Base-by-base conservation (phyloP, 1,140 invertebrate genomes). In the Lamellibrachia luymesi region DNA sequence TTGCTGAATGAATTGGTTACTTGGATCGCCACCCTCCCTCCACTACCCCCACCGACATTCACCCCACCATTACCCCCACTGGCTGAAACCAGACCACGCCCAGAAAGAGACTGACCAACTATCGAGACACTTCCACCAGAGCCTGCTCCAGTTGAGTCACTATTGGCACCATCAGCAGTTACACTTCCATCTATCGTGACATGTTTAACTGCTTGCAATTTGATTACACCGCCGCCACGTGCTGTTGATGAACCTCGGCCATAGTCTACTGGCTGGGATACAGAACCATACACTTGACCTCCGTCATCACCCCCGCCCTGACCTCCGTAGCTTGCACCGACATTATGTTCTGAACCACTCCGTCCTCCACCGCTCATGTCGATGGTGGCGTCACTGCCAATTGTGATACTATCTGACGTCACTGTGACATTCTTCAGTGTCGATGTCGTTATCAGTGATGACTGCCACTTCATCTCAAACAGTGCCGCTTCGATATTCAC, bases 121-220 rank as follows among this genome's bases (percentile, higher is more conserved):
- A 95, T 94, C 25, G 93, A 91, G 17, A 95, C 94, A 52, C 94
- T 94, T 50, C 95, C 95, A 51, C 95, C 95, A 94, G 95, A 95
- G 25, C 94, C 94, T 25, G 93, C 94, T 49, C 94, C 94, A 38
- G 92, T n/a, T 80, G 64, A 80, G 50, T 90, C 91, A 38, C 91
- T 92, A 50, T 92, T 90, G 13, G 90, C 93, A 50, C 95, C 95
- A 93, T 94, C 89, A 17, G 94, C 94, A 25, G 56, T 51, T 92
- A 95, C 7, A 7, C 56, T 89, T 90, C 95, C 95, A 94, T 95
- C 94, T 80, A 95, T 92, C 17, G 64, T 93, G 91, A 90, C 93
- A 94, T 27, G 64, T 56, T 27, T 91, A 5, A 93, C 89, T 38
- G 93, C 92, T 2, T 92, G 17, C n/a, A 95, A 50, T 6, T 80